These are phyloP conservation scores for Daphoenositta chrysoptera DNA, from an alignment of 2,113 vertebrate species.

Conservation along the genomic window DNA sequence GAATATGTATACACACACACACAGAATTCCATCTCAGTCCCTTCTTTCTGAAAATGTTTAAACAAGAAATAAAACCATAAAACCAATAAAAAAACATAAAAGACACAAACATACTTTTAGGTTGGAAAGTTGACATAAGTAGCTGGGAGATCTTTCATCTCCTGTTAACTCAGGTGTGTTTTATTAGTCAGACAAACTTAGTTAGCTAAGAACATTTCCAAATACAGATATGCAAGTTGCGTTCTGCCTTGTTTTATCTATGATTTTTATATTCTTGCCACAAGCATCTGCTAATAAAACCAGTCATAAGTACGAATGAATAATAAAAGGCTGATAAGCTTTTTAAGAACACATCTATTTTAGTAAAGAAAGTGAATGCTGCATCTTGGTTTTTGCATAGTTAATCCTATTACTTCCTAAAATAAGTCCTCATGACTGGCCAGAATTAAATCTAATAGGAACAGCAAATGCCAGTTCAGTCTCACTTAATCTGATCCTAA, in stretches of 20 bases:
- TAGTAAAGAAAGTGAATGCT: neutral
- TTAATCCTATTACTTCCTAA: constrained; percentile 5
- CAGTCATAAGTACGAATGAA: neutral
- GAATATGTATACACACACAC: neutral
- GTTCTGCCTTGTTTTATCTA: neutral
- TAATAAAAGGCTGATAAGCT: neutral
- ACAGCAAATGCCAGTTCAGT: neutral
- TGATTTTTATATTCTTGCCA: neutral
- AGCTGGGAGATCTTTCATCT: neutral
- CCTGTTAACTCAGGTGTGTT: neutral
- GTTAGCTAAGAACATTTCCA: neutral
- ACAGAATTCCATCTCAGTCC: neutral
- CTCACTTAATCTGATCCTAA: neutral
- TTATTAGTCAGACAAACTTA: neutral
- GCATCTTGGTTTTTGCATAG: neutral
- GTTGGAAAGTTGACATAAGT: neutral
- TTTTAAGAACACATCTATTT: neutral
- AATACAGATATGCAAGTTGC: neutral
- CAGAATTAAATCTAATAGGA: neutral
- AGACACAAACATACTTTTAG: neutral
- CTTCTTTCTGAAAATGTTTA: neutral
- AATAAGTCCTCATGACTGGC: neutral
- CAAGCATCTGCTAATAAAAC: neutral
- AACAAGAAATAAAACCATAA: neutral
- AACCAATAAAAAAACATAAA: neutral